Conservation (phyloP, 1,140 invertebrate species). For the Bursaphelenchus mucronatus region DNA sequence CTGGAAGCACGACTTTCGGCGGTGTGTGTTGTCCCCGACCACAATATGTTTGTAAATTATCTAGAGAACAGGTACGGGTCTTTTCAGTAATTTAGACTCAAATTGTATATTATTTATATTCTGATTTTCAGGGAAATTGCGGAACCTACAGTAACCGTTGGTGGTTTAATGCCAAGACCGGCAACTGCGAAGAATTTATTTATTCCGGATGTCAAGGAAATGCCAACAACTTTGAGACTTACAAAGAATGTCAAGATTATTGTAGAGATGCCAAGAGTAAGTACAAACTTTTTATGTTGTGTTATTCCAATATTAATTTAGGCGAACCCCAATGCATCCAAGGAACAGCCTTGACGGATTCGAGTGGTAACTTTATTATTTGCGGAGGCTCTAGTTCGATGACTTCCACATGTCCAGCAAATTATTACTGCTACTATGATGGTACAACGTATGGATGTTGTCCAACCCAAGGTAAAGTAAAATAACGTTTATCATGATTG, state of each 20-base stretch:
- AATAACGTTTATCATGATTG: slow-evolving; percentile 14
- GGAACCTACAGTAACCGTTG: slow-evolving; percentile 58
- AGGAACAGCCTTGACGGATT: slow-evolving; percentile 58
- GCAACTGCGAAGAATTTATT: slow-evolving; percentile 61
- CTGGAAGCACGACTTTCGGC: slow-evolving; percentile 55
- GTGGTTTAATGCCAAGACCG: slow-evolving; percentile 61
- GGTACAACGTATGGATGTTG: slow-evolving; percentile 60
- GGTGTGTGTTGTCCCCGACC: slow-evolving; percentile 58
- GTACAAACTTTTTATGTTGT: slow-evolving; percentile 12
- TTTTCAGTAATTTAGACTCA: slow-evolving; percentile 11
- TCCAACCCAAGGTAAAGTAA: slow-evolving; percentile 52
- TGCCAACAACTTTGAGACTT: slow-evolving; percentile 49
- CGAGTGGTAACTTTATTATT: slow-evolving; percentile 60
- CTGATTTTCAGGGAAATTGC: slow-evolving; percentile 48
- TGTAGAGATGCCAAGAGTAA: slow-evolving; percentile 55
- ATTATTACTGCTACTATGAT: slow-evolving; percentile 61
- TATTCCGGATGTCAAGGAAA: slow-evolving; percentile 59
- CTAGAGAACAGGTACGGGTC: slow-evolving; percentile 49
- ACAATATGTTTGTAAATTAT: slow-evolving; percentile 59
- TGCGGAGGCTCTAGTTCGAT: slow-evolving; percentile 55
- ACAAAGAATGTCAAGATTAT: slow-evolving; percentile 60
- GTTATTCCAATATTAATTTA: slow-evolving; percentile 25
- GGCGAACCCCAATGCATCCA: slow-evolving; percentile 57
- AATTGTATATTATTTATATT: slow-evolving; percentile 19
- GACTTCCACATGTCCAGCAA: slow-evolving; percentile 58